phyloP scores from a whole-genome alignment of 2,888 invertebrate species.

The Ennomos fuscantarius region DNA sequence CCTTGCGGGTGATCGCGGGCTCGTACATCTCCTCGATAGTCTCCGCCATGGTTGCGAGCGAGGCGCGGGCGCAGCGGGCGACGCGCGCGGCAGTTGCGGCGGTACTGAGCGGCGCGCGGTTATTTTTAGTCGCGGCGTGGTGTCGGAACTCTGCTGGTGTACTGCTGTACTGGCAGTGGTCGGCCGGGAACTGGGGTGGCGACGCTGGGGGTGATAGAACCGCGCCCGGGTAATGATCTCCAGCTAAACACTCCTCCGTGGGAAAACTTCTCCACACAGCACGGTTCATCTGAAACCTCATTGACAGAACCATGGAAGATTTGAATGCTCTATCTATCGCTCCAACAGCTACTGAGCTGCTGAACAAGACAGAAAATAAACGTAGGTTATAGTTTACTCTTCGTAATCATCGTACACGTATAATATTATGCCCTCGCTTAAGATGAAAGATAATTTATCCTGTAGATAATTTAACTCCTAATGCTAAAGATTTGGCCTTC shows the following conservation, averaged over 20 bases:
- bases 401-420: no score
- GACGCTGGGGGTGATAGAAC: slow-evolving; percentile 28
- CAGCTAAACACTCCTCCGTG: neutral
- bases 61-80: slow-evolving; percentile 77
- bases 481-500: no score
- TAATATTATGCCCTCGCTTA: no score
- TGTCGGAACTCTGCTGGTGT: slow-evolving; percentile 47
- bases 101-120: slow-evolving; percentile 76
- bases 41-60: slow-evolving; percentile 86
- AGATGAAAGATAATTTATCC: no score
- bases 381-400: no score
- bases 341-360: no score
- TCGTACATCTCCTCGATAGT: slow-evolving; percentile 89
- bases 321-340: no score
- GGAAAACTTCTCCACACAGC: no score
- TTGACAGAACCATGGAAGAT: no score
- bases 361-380: no score
- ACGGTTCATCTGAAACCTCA: no score
- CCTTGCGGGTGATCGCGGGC: slow-evolving; percentile 88
- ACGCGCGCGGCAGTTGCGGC: slow-evolving; percentile 80
- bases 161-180: slow-evolving; percentile 28
- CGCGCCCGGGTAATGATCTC: slow-evolving; percentile 17
- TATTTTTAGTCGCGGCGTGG: slow-evolving; percentile 80
- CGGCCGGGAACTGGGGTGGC: slow-evolving; percentile 35
- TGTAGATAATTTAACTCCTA: no score